Evolutionary conservation across 37 sponge, comb jelly and placozoan genomes (phyloP), one percentile per base, ranked within the genome.

Genomic region (Eunapius fragilis): DNA sequence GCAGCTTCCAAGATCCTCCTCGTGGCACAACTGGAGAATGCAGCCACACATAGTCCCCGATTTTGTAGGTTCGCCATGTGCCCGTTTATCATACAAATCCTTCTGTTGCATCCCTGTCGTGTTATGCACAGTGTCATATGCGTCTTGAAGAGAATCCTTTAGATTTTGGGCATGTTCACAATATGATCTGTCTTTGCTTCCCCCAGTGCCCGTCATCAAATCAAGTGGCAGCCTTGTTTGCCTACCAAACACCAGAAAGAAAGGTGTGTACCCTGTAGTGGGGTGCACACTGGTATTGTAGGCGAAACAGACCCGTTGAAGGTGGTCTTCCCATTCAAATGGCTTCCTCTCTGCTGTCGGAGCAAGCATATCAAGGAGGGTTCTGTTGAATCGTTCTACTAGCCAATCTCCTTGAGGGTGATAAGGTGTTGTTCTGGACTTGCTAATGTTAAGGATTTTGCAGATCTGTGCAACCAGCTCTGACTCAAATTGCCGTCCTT

Each of bases 201-300:
- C 41, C 10, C 70, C 45, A 28, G 78, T 69, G 26, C 79, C 79
- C 35, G 68, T 77, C 72, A 85, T 69, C 17, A 85, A 23, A 37
- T 85, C 86, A 7, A 69, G 68, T 3, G 70, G 86, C 71, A 85
- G 24, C 36, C 45, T 67, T 77, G 86, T 79, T 70, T 85, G 78
- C 25, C 86, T 41, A 24, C 86, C 78, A 69, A 70, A 85, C 86
- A 85, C 77, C 72, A 85, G 71, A 45, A 85, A 38, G n/a, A 85
- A 85, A 13, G 86, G 79, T 37, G 78, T 77, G 76, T 58, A 75
- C 67, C 84, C 84, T 31, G 84, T 84, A 48, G 84, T 74, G 67
- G 86, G 25, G 2, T 84, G 85, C n/a, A 67, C 69, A 31, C 85
- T 74, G 5, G 77, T 75, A 36, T 84, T 84, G 50, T 84, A 84